A percentile compares a stretch with the other conserved stretches of the same genome.
These are phyloP conservation scores for Ormyrus thymus DNA, from an alignment of 2,888 invertebrate genomes.

Conservation along the genomic window DNA sequence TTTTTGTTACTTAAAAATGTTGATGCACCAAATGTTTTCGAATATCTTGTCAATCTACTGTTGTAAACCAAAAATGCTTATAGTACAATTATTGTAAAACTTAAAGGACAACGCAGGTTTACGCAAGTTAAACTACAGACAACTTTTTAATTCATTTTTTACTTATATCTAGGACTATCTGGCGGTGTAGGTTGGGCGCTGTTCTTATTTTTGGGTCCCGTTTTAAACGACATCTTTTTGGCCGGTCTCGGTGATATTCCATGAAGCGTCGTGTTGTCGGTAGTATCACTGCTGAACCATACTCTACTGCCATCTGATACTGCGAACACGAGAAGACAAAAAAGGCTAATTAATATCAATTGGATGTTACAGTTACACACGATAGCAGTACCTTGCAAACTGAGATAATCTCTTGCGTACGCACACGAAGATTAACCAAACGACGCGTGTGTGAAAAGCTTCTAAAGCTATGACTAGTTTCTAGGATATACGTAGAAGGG, in stretches of 20 bases:
- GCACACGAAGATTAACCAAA: constrained; percentile 52
- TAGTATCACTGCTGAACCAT: constrained; percentile 76
- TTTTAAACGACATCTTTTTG: constrained; percentile 83
- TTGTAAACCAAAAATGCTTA: constrained; percentile 49
- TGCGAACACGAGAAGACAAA: constrained; percentile 56
- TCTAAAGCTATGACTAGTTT: constrained; percentile 56
- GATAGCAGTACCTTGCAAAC: constrained; percentile 51
- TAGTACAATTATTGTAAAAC: constrained; percentile 47
- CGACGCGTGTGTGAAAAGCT: constrained; percentile 52
- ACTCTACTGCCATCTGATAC: constrained; percentile 76
- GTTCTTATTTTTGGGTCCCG: constrained; percentile 75
- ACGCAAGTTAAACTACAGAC: constrained; percentile 3
- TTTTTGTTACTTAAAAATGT: constrained; percentile 20
- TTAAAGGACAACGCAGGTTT: not conserved
- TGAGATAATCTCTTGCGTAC: constrained; percentile 44
- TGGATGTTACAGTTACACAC: not conserved
- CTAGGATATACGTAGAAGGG: constrained; percentile 57
- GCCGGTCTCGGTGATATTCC: constrained; percentile 82
- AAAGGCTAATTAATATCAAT: not conserved
- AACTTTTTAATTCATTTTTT: constrained; percentile 43
- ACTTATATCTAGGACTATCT: constrained; percentile 73
- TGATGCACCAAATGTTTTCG: constrained; percentile 18
- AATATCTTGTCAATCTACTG: constrained; percentile 9
- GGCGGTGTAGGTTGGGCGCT: constrained; percentile 71
- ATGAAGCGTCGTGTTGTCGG: constrained; percentile 72